Percentiles rank a stretch among this genome's conserved stretches.
phyloP scores from a whole-genome alignment of 2,888 invertebrate genomes.

The Hecatera dysodea region DNA sequence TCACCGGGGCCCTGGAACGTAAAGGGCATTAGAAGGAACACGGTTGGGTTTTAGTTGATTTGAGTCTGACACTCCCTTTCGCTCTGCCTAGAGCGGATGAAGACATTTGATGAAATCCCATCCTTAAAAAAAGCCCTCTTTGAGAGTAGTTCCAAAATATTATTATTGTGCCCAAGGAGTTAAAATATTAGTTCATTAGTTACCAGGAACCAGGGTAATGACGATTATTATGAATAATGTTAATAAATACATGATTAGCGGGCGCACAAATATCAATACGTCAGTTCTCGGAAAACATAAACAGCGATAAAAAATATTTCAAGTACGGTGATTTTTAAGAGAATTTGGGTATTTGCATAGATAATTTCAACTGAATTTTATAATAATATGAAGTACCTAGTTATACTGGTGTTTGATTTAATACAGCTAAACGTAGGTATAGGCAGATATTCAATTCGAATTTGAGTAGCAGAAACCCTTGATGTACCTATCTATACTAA shows the following conservation, averaged over 20 bases:
- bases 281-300: slow-evolving; percentile 9
- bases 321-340: neutral
- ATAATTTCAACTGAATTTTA: neutral
- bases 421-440: no score
- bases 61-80: no score
- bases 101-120: neutral
- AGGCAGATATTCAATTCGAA: no score
- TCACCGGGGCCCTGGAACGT: no score
- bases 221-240: neutral
- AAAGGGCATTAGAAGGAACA: no score
- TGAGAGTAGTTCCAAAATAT: no score
- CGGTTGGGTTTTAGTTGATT: no score
- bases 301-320: slow-evolving; percentile 17
- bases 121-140: neutral
- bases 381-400: no score
- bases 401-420: no score
- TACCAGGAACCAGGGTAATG: neutral
- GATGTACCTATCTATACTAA: no score
- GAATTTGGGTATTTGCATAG: neutral
- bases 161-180: no score
- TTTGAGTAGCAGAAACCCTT: no score
- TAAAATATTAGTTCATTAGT: neutral
- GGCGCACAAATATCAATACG: neutral
- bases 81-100: neutral
- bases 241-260: slow-evolving; percentile 26